Base-by-base conservation (phyloP, 2,113 vertebrate species). In the Chlorodrepanis virens region DNA sequence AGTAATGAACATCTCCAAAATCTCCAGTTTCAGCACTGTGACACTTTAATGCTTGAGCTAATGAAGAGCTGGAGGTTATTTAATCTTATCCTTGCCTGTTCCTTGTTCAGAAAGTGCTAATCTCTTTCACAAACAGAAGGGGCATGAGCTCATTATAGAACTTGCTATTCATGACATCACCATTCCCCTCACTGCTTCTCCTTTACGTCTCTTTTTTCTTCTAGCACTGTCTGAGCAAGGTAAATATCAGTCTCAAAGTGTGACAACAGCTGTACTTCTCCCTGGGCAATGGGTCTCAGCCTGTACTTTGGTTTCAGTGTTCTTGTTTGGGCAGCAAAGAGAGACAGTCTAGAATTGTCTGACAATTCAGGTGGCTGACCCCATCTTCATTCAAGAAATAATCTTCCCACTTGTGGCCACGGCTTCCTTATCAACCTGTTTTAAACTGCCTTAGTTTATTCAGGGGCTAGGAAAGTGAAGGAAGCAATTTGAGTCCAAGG, bases 61-160 rank as follows among this genome's bases (percentile, higher is more conserved):
- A 80, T 63, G 50, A 93, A 75, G 71, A 76, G 42, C 44, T 93
- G 69, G 40, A 84, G 63, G 75, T 54, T 80, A 65, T 94, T 93
- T 88, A 81, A 81, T 90, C 71, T 88, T 95, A 94, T 88, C 83
- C 90, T 93, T 86, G 83, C 52, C 78, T 67, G 17, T 72, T 87
- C 37, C 74, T 91, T 45, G 54, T 88, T 94, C 92, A 83, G 54
- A 80, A 54, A 77, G 19, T 70, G 53, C 71, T 93, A 96, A 83
- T 94, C 91, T 91, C 74, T 57, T 94, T 68, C 60, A 75, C 79
- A 70, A 94, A 94, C 49, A 94, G 50, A 72, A 90, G 82, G 86
- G 57, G n/a, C 84, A 83, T 96, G 87, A 90, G 78, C 75, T 93
- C 70, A 74, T 83, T 93, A 31, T 18, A 90, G 53, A 85, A 45